phyloP scores from a whole-genome alignment of 2,797 vertebrate species.

The Thamnophis elegans region DNA sequence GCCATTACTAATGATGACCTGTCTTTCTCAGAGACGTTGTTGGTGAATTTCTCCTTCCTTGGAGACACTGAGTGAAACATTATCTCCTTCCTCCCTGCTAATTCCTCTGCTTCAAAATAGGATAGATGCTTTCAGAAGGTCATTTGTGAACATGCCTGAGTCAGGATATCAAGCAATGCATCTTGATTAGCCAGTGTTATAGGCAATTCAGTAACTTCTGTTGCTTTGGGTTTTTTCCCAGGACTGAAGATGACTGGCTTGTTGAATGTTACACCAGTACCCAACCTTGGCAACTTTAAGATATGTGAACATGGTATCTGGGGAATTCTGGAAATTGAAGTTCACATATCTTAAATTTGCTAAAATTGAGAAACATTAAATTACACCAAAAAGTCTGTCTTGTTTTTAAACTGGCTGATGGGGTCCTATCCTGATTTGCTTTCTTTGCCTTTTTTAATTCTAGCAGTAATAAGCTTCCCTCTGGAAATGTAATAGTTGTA shows the following conservation, averaged over 20 bases:
- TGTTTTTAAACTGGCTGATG: background rate
- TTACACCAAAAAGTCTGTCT: background rate
- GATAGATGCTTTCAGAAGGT: background rate
- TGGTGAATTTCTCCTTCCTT: background rate
- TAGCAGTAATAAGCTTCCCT: background rate
- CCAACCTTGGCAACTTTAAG: background rate
- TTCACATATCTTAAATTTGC: background rate
- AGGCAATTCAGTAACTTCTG: background rate
- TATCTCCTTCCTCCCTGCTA: background rate
- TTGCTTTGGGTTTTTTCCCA: background rate
- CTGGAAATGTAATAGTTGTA: background rate
- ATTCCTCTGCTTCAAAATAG: background rate
- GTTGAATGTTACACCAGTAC: background rate
- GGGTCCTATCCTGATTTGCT: background rate
- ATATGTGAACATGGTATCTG: background rate
- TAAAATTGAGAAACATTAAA: background rate
- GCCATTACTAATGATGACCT: background rate
- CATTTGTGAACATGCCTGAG: background rate
- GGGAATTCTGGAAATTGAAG: background rate
- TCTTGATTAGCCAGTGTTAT: background rate
- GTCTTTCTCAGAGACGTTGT: background rate
- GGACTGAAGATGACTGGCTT: background rate
- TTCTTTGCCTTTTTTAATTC: background rate
- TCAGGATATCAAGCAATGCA: background rate
- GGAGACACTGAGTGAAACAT: background rate